A percentile compares a stretch with the other conserved stretches of the same genome.
Evolutionary conservation across 2,888 invertebrate genomes (phyloP).

Genomic region (Drosophila recens): DNA sequence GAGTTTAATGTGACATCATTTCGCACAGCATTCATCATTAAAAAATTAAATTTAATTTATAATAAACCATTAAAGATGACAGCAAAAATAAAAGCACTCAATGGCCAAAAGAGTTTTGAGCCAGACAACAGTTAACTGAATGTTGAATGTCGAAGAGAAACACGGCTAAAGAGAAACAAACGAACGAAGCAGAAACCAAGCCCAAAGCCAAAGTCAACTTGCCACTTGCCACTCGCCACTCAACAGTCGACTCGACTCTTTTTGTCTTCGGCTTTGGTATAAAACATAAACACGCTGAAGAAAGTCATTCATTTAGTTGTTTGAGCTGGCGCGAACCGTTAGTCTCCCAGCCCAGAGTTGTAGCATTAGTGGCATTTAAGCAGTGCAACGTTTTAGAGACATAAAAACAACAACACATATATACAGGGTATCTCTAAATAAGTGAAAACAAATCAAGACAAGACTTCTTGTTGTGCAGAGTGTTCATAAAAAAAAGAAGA

Average conservation of each 20-base stretch:
- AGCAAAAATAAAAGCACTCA: constrained; percentile 9
- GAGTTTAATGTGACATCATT: constrained; percentile 5
- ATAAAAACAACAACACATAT: background rate
- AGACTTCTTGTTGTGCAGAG: constrained; percentile 11
- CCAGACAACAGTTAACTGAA: no score
- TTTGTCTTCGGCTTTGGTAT: constrained; percentile 68
- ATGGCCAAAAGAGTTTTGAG: no score
- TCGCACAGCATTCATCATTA: background rate
- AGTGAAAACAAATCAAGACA: constrained; percentile 10
- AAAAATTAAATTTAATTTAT: constrained; percentile 7
- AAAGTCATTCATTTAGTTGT: constrained; percentile 84
- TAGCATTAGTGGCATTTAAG: constrained; percentile 59
- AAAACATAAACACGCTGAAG: constrained; percentile 83
- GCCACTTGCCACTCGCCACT: constrained; percentile 53
- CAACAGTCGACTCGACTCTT: constrained; percentile 37
- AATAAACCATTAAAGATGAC: constrained; percentile 32
- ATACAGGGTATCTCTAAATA: constrained; percentile 2
- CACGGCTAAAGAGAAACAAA: constrained; percentile 41
- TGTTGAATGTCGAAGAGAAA: constrained; percentile 24
- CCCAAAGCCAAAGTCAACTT: constrained; percentile 28
- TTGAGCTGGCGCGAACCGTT: constrained; percentile 80
- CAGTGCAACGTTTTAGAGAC: constrained; percentile 46
- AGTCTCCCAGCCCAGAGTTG: constrained; percentile 36
- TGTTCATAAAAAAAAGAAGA: background rate
- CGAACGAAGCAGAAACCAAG: constrained; percentile 21